Percentiles rank a stretch among this genome's conserved stretches.
Evolutionary conservation across 2,797 vertebrate species (phyloP).

Genomic region (Meda fulgida): DNA sequence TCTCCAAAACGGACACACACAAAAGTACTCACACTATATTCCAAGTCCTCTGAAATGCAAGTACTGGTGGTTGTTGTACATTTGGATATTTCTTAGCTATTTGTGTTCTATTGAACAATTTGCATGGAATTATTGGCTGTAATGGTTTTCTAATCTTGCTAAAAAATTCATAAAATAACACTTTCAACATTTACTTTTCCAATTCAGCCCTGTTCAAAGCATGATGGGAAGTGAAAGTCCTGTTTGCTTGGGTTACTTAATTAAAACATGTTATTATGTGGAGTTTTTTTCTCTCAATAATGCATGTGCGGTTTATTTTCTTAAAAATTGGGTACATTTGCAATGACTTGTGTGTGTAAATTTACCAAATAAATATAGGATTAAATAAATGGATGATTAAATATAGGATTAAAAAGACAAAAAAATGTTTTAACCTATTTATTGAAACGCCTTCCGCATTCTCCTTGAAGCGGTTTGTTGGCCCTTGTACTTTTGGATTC

Average conservation of each 20-base stretch:
- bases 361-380: not conserved
- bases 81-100: not conserved
- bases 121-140: not conserved
- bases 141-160: not conserved
- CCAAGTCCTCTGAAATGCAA: not conserved
- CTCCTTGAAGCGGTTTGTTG: not conserved
- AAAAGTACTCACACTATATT: not conserved
- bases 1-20: not conserved
- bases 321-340: no score
- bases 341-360: not conserved
- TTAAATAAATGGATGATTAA: not conserved
- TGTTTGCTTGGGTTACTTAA: no score
- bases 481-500: not conserved
- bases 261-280: no score
- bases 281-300: no score
- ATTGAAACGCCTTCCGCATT: not conserved
- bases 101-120: no score
- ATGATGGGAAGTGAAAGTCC: no score
- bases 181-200: no score
- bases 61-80: not conserved
- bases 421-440: not conserved
- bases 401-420: no score
- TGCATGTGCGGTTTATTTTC: no score
- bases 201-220: no score
- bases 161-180: no score